Base-by-base conservation (phyloP, 2,888 invertebrate genomes). In the Neoscelio sp. region DNA sequence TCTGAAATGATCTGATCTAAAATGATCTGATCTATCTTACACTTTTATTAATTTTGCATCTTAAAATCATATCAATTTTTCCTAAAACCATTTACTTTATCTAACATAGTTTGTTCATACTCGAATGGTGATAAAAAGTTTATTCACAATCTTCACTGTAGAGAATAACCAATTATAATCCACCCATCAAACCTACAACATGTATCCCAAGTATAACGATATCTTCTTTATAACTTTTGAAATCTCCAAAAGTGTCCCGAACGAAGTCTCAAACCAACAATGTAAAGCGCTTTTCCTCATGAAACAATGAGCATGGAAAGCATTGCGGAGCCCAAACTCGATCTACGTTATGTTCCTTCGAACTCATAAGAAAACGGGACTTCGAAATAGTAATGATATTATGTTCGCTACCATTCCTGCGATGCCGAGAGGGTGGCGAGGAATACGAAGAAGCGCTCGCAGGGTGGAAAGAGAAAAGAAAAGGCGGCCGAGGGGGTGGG, bases 321-420 rank as follows among this genome's bases (percentile, higher is more conserved):
- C 86, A 88, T 86, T 86, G 83, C 80, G 82, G 75, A 77, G 79
- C 79, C 78, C 80, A 71, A 75, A 70, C 68, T 75, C 64, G 82
- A 83, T 83, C 60, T 81, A 85, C 86, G 86, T 88, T 87, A 87
- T 84, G 85, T 85, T 83, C 82, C 83, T 81, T 81, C 84, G 81
- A 86, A 85, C 85, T 89, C 87, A 85, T 88, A 87, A 88, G 87
- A 88, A 88, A 88, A 88, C 86, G 84, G 82, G 85, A 87, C 86
- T 86, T 87, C 82, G 87, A 87, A 87, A 87, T 87, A 86, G 87
- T 87, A 87, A 88, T 87, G 88, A 87, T 87, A 87, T 88, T 87
- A 87, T 85, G 86, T 87, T 87, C 83, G 86, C n/a, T 82, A 82
- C 75, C 82, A 80, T 81, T 80, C 38, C 26, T n/a, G 50, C 50